These are phyloP conservation scores for Pachypanchax playfairii DNA, from an alignment of 2,113 vertebrate species.

Conservation along the genomic window DNA sequence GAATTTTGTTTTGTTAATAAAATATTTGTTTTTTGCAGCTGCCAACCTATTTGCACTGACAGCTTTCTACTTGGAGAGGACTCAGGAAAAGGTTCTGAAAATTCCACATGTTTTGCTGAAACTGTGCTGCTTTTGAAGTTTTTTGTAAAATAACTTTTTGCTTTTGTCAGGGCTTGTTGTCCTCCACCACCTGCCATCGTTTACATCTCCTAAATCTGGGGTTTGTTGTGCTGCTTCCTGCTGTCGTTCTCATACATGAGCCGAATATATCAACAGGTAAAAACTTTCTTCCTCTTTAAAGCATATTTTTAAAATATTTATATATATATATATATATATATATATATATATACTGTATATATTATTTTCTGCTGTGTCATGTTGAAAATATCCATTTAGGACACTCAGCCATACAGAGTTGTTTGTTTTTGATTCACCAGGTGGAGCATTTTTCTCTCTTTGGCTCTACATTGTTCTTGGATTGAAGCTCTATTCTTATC, in stretches of 20 bases:
- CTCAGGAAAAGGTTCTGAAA: conserved; percentile 52
- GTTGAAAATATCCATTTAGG: too few relatives aligned
- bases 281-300: background rate
- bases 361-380: too few relatives aligned
- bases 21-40: conserved; percentile 42
- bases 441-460: conserved; percentile 52
- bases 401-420: too few relatives aligned
- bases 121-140: background rate
- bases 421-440: conserved; percentile 25
- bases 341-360: too few relatives aligned
- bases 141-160: background rate
- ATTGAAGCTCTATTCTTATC: conserved; percentile 65
- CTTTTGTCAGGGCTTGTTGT: conserved; percentile 32
- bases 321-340: too few relatives aligned
- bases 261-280: conserved; percentile 58
- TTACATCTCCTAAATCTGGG: conserved; percentile 57
- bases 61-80: conserved; percentile 55
- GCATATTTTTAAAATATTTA: too few relatives aligned
- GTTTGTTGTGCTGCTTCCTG: conserved; percentile 46
- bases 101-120: background rate
- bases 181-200: conserved; percentile 2
- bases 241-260: conserved; percentile 29
- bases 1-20: background rate
- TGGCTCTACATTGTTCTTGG: conserved; percentile 38
- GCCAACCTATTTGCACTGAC: conserved; percentile 57